Conservation (phyloP, 2,888 invertebrate species). For the Athalia rosae region DNA sequence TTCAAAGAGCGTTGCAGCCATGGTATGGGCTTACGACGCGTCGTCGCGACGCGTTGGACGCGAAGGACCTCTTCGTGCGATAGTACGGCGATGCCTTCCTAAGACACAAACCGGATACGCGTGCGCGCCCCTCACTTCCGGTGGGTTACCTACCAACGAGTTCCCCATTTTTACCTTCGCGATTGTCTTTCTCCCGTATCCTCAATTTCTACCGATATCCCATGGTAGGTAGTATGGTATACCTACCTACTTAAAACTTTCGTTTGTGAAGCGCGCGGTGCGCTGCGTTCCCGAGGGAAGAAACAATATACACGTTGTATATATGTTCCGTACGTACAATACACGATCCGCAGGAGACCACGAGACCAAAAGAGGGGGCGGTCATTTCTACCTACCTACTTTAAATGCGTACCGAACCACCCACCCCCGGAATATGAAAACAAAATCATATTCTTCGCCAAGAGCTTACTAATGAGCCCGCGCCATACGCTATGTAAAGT, state of each 20-base stretch:
- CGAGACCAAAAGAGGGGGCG: constrained; percentile 22
- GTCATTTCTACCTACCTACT: constrained; percentile 58
- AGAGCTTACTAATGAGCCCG: constrained; percentile 58
- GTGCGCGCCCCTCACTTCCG: constrained; percentile 67
- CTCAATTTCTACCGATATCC: constrained; percentile 45
- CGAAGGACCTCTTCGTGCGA: too few relatives aligned
- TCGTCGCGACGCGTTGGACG: too few relatives aligned
- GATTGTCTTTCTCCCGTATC: constrained; percentile 9
- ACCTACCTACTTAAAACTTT: too few relatives aligned
- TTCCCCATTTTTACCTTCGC: constrained; percentile 12
- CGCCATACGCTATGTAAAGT: not conserved
- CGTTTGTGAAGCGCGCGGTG: too few relatives aligned
- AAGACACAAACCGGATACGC: constrained; percentile 62
- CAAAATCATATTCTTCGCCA: constrained; percentile 64
- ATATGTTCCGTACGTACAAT: too few relatives aligned
- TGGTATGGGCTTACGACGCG: too few relatives aligned
- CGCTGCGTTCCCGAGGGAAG: too few relatives aligned
- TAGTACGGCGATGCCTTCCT: not conserved
- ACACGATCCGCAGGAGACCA: not conserved
- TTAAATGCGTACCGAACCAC: constrained; percentile 62
- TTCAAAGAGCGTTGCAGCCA: too few relatives aligned
- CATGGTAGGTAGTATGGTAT: too few relatives aligned
- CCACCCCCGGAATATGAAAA: constrained; percentile 68
- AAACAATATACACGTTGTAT: too few relatives aligned
- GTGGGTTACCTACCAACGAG: constrained; percentile 57